Evolutionary conservation across 2,888 invertebrate species (phyloP), one percentile per base, ranked within the genome.

Genomic region (Zygaena filipendulae): DNA sequence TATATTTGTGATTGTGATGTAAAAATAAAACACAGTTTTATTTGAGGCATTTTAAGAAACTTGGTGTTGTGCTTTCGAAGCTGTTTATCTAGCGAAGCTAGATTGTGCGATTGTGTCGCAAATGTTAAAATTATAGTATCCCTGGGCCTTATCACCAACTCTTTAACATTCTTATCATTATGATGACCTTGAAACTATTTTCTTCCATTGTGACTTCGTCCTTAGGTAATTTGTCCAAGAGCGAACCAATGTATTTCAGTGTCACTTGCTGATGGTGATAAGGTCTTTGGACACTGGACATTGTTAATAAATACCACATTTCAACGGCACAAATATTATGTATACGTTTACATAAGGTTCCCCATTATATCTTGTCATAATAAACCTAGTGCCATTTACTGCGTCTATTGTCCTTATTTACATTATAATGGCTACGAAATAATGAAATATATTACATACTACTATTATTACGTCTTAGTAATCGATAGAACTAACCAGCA

Each of bases 21-120:
- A 45, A 54, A 53, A 70, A 74, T 75, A 72, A 77, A 77, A 77
- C 75, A 70, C 71, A 79, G 75, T 79, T 79, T 79, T 75, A 77
- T 77, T 77, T 77, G 60, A 59, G 66, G 66, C 68, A 66, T 74
- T 74, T 75, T 67, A 69, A 67, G 70, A 62, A 67, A 60, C 66
- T 54, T 60, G 56, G 67, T 59, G 68, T 70, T 62, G 74, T 70
- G 75, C 69, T 68, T 64, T 49, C n/a, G n/a, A n/a, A n/a, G n/a
- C n/a, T n/a, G n/a, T n/a, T n/a, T 37, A 42, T 61, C 74, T 72
- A 74, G 75, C 77, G 59, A 58, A 70, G 75, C 77, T 77, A 71
- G 74, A 60, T 62, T n/a, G n/a, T n/a, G n/a, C n/a, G n/a, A n/a
- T n/a, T n/a, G n/a, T n/a, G n/a, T n/a, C n/a, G n/a, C n/a, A n/a